Percentiles rank a stretch among this genome's conserved stretches.
These are phyloP conservation scores for Ceratotherium simum DNA, from an alignment of 2,113 vertebrate genomes.

Conservation along the genomic window DNA sequence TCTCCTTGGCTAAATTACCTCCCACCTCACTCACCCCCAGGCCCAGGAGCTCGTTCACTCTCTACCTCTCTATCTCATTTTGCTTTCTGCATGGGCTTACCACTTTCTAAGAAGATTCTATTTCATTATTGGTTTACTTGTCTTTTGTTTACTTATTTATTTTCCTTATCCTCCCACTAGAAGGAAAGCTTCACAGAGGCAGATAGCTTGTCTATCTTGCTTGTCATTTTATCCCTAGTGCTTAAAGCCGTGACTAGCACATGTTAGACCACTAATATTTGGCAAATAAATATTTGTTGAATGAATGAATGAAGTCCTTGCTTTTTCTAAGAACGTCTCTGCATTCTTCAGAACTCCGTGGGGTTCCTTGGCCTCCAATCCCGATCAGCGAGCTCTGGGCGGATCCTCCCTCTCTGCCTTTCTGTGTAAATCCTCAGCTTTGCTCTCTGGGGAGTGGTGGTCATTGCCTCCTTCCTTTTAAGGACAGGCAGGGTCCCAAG, in stretches of 20 bases:
- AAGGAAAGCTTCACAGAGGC: neutral
- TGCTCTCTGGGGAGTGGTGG: neutral
- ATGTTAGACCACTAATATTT: neutral
- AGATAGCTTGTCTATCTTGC: neutral
- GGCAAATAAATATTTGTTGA: neutral
- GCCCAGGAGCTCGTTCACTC: neutral
- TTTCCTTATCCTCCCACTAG: neutral
- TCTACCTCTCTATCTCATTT: neutral
- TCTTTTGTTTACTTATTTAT: neutral
- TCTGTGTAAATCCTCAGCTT: neutral
- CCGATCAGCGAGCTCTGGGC: neutral
- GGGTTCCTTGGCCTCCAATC: neutral
- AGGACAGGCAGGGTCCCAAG: neutral
- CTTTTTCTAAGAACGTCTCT: neutral
- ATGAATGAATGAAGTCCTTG: neutral
- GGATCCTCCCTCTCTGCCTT: neutral
- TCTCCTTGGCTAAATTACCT: neutral
- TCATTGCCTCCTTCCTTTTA: neutral
- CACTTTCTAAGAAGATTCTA: neutral
- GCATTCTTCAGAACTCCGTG: neutral
- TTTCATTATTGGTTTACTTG: neutral
- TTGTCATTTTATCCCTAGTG: neutral
- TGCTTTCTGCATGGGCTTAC: neutral
- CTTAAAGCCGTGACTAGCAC: neutral
- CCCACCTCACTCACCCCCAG: neutral